A percentile compares a stretch with the other conserved stretches of the same genome.
These are phyloP conservation scores for Actinostola sp. DNA, from an alignment of 92 coral and sea anemone genomes.

Conservation along the genomic window DNA sequence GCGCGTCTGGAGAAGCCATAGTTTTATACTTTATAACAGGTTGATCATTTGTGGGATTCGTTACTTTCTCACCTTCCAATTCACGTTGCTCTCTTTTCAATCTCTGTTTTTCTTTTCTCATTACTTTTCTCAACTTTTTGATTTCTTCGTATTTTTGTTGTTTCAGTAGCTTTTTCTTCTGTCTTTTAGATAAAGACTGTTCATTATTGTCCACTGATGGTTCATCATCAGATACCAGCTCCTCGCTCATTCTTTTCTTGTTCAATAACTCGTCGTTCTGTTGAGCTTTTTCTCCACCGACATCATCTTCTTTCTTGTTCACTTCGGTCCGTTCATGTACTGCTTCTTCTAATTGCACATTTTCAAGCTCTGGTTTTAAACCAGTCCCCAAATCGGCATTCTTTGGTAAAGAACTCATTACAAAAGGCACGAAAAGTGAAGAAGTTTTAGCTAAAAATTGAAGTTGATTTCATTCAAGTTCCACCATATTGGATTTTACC, in stretches of 20 bases:
- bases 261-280: too few species aligned
- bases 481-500: slow-evolving; percentile 76
- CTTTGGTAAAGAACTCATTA: too few species aligned
- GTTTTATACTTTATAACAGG: slow-evolving; percentile 63
- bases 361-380: not conserved
- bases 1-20: slow-evolving; percentile 84
- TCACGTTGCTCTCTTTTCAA: slow-evolving; percentile 56
- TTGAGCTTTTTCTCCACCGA: not conserved
- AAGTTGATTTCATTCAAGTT: slow-evolving; percentile 11
- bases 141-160: slow-evolving; percentile 75
- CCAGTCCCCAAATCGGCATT: too few species aligned
- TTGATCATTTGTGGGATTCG: slow-evolving; percentile 12
- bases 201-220: not conserved
- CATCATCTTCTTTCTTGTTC: not conserved
- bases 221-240: not conserved
- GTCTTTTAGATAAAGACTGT: slow-evolving; percentile 69
- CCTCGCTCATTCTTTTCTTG: slow-evolving; percentile 14
- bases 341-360: not conserved
- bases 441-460: too few species aligned
- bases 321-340: not conserved
- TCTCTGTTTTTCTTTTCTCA: slow-evolving; percentile 60
- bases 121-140: slow-evolving; percentile 57
- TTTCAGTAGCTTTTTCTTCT: slow-evolving; percentile 71
- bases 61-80: slow-evolving; percentile 43
- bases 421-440: too few species aligned